Percentiles rank a stretch among this genome's conserved stretches.
Conservation (phyloP, 2,888 invertebrate species). For the Agrotis exclamationis region DNA sequence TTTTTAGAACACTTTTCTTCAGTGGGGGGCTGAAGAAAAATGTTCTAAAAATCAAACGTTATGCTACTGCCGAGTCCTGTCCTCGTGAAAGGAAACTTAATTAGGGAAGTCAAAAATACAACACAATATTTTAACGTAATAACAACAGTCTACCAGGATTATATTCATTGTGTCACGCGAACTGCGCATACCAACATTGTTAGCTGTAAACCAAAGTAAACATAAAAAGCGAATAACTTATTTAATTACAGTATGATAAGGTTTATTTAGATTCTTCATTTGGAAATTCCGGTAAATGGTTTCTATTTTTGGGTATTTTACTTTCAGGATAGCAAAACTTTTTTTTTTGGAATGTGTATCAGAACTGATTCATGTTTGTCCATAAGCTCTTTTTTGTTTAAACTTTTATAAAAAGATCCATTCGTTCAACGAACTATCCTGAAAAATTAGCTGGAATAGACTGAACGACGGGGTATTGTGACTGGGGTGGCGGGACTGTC, state of each 20-base stretch:
- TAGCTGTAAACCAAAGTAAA: slow-evolving; percentile 24
- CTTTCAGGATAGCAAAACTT: not conserved
- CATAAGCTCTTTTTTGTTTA: not conserved
- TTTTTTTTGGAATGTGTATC: not conserved
- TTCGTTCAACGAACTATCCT: not conserved
- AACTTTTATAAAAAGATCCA: not conserved
- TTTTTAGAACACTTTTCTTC: no score
- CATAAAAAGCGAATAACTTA: slow-evolving; percentile 21
- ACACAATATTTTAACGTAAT: slow-evolving; percentile 23
- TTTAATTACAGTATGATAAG: slow-evolving; percentile 35
- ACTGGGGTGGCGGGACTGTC: no score
- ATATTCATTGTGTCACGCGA: slow-evolving; percentile 43
- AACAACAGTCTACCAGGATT: not conserved
- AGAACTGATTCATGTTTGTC: not conserved
- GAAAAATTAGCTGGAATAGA: not conserved
- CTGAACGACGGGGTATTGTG: not conserved
- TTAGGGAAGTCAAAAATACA: slow-evolving; percentile 12
- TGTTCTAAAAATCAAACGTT: no score
- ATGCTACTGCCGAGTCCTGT: no score
- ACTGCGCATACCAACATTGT: slow-evolving; percentile 21
- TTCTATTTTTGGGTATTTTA: not conserved
- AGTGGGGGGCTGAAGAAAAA: no score
- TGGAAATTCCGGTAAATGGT: not conserved
- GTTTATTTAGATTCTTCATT: not conserved
- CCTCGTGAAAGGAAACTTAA: not conserved